Percentiles rank a stretch among this genome's conserved stretches.
Conservation (phyloP, 2,113 vertebrate species). For the Paedocypris sp. region DNA sequence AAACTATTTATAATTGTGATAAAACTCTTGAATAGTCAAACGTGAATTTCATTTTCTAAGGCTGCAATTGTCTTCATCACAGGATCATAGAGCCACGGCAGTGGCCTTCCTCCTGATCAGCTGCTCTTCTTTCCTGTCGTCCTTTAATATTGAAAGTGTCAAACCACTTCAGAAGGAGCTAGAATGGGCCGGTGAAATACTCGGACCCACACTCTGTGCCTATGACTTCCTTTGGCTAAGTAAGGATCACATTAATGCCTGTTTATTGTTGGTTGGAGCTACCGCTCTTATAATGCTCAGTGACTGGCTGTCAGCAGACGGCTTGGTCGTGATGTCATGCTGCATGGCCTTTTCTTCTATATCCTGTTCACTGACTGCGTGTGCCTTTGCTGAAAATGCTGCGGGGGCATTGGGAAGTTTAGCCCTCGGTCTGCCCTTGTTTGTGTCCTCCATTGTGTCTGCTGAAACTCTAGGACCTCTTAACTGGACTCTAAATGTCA, state of each 20-base stretch:
- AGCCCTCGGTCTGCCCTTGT: slow-evolving; percentile 51
- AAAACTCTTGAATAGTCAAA: background rate
- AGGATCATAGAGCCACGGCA: slow-evolving; percentile 62
- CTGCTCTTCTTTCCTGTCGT: slow-evolving; percentile 43
- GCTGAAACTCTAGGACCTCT: slow-evolving; percentile 34
- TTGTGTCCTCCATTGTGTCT: slow-evolving; percentile 39
- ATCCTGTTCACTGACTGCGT: slow-evolving; percentile 59
- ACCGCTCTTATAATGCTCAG: slow-evolving; percentile 46
- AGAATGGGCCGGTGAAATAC: slow-evolving; percentile 47
- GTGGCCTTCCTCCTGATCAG: slow-evolving; percentile 55
- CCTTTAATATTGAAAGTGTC: slow-evolving; percentile 32
- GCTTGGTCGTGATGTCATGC: slow-evolving; percentile 47
- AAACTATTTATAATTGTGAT: too few species aligned
- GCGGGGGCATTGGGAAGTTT: slow-evolving; percentile 49
- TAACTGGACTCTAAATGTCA: slow-evolving; percentile 47
- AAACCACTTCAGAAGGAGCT: slow-evolving; percentile 41
- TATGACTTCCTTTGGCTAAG: slow-evolving; percentile 65
- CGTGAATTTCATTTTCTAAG: background rate
- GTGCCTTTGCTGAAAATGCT: slow-evolving; percentile 53
- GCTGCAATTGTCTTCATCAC: too few species aligned
- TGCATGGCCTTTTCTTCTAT: slow-evolving; percentile 56
- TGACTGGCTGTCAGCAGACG: slow-evolving; percentile 54
- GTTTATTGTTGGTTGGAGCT: slow-evolving; percentile 52
- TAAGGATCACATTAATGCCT: slow-evolving; percentile 53
- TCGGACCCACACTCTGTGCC: slow-evolving; percentile 51